phyloP scores from a whole-genome alignment of 2,797 vertebrate genomes.

The Sparidentex hasta region DNA sequence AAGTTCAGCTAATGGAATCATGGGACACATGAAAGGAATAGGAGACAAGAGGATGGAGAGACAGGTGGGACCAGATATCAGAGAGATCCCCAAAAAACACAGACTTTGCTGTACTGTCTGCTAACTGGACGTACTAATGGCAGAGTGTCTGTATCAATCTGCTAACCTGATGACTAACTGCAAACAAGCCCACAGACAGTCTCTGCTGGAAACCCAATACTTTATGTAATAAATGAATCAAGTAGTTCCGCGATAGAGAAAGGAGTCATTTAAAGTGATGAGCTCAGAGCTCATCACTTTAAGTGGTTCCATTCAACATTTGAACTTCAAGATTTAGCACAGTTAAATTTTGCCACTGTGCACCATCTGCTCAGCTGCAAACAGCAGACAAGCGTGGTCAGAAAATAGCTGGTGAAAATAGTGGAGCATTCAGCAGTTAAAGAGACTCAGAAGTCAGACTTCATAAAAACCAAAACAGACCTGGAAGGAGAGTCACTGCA shows the following conservation, averaged over 20 bases:
- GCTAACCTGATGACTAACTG: not conserved
- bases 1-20: constrained; percentile 49
- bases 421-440: not conserved
- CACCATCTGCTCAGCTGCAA: too few relatives aligned
- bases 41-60: constrained; percentile 56
- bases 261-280: too few relatives aligned
- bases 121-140: constrained; percentile 33
- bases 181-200: not conserved
- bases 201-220: too few relatives aligned
- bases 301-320: not conserved
- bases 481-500: not conserved
- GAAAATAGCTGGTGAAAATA: not conserved
- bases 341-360: not conserved
- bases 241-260: not conserved
- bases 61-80: constrained; percentile 84
- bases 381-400: not conserved
- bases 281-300: not conserved
- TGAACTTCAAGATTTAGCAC: not conserved
- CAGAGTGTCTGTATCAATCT: not conserved
- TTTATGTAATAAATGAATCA: not conserved
- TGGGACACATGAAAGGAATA: constrained; percentile 37
- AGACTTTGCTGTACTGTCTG: constrained; percentile 84
- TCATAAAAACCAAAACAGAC: not conserved
- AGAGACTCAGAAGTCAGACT: not conserved
- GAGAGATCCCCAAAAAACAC: constrained; percentile 76